A percentile compares a stretch with the other conserved stretches of the same genome.
phyloP scores from a whole-genome alignment of 2,113 vertebrate genomes.

The Urocolius indicus region DNA sequence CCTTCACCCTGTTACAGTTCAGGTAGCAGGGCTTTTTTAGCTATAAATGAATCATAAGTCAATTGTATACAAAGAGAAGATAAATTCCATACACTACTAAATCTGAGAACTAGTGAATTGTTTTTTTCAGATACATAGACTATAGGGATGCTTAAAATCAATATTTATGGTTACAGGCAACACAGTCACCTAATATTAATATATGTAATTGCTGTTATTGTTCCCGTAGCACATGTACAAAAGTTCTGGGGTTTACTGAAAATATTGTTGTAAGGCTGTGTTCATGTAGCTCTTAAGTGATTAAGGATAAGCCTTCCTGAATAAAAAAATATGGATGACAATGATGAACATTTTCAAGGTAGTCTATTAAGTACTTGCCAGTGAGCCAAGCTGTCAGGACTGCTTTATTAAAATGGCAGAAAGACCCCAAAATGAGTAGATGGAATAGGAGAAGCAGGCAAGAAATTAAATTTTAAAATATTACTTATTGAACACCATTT shows the following conservation, averaged over 20 bases:
- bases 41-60: background rate
- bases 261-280: background rate
- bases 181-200: background rate
- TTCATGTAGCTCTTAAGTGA: background rate
- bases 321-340: background rate
- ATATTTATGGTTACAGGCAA: background rate
- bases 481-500: background rate
- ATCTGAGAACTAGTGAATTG: background rate
- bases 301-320: background rate
- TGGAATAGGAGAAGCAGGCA: background rate
- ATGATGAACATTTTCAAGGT: background rate
- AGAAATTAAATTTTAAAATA: background rate
- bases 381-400: background rate
- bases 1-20: accelerated
- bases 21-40: background rate
- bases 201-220: background rate
- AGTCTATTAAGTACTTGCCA: background rate
- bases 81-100: background rate
- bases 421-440: background rate
- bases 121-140: background rate
- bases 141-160: background rate
- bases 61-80: background rate
- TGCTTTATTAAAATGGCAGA: background rate
- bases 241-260: background rate
- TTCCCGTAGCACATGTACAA: background rate